phyloP scores from a whole-genome alignment of 2,113 vertebrate species.

The Charina bottae region DNA sequence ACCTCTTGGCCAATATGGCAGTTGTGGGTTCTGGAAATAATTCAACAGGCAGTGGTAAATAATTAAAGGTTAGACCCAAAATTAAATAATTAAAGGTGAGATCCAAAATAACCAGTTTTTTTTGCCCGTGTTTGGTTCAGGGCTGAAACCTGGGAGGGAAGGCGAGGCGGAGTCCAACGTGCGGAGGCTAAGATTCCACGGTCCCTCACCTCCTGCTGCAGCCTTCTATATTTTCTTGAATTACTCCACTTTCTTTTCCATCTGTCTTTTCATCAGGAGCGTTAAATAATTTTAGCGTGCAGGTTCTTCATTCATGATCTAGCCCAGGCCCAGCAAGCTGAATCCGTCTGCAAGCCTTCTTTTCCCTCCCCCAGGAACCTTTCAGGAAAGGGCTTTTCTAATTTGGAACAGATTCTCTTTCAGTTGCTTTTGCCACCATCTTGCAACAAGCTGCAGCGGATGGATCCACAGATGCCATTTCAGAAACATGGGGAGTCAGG shows the following conservation, averaged over 20 bases:
- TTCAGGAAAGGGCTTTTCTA: constrained; percentile 69
- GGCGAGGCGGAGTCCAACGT: constrained; percentile 57
- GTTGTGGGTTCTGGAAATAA: no score
- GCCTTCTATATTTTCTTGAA: constrained; percentile 75
- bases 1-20: no score
- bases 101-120: constrained; percentile 6
- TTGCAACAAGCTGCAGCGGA: constrained; percentile 56
- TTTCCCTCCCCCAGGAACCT: constrained; percentile 57
- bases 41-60: no score
- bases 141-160: constrained; percentile 51
- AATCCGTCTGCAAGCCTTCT: constrained; percentile 64
- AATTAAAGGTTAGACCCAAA: no score
- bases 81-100: neutral
- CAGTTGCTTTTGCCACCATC: constrained; percentile 58
- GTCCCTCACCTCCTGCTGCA: constrained; percentile 51
- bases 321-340: constrained; percentile 60
- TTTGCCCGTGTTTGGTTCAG: constrained; percentile 51
- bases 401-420: constrained; percentile 64
- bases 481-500: constrained; percentile 46
- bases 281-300: no score
- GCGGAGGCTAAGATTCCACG: constrained; percentile 59
- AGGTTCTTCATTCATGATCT: constrained; percentile 70
- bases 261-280: constrained; percentile 75
- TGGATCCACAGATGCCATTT: constrained; percentile 60
- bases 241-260: constrained; percentile 77